These are phyloP conservation scores for Epinephelus fuscoguttatus DNA, from an alignment of 2,113 vertebrate species.

Conservation along the genomic window DNA sequence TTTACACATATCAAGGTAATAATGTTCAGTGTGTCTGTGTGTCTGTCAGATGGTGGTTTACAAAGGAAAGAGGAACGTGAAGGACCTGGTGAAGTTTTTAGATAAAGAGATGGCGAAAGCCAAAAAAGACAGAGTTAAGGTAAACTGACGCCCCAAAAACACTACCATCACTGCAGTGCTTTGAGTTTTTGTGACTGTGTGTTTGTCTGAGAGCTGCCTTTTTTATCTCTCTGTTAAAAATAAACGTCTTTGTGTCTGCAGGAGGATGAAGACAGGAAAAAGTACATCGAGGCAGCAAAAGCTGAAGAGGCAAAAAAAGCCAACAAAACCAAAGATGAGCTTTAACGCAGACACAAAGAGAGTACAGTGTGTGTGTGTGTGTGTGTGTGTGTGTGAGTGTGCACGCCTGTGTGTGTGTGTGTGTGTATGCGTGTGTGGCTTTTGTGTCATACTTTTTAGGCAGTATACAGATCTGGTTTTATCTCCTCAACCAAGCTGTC, in stretches of 20 bases:
- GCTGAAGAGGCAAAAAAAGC: constrained; percentile 68
- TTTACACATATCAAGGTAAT: not conserved
- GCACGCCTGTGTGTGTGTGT: not conserved
- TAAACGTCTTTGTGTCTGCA: constrained; percentile 56
- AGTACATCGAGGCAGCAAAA: constrained; percentile 78
- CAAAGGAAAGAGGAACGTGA: constrained; percentile 72
- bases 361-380: not conserved
- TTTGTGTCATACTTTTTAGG: not conserved
- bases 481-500: not conserved
- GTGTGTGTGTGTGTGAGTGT: constrained; percentile 18
- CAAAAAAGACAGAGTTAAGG: constrained; percentile 79
- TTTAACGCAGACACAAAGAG: constrained; percentile 53
- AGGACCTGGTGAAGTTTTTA: constrained; percentile 78
- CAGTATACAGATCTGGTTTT: constrained; percentile 9
- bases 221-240: constrained; percentile 40
- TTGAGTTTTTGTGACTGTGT: not conserved
- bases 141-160: constrained; percentile 39
- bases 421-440: not conserved
- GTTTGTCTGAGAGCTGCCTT: not conserved
- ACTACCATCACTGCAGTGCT: not conserved
- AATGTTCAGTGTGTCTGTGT: constrained; percentile 10
- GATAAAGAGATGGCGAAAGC: constrained; percentile 80
- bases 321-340: constrained; percentile 70
- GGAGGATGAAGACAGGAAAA: constrained; percentile 82
- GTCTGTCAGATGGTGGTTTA: constrained; percentile 79